A percentile compares a stretch with the other conserved stretches of the same genome.
Conservation (phyloP, 2,113 vertebrate genomes). For the Corydoras maculifer region DNA sequence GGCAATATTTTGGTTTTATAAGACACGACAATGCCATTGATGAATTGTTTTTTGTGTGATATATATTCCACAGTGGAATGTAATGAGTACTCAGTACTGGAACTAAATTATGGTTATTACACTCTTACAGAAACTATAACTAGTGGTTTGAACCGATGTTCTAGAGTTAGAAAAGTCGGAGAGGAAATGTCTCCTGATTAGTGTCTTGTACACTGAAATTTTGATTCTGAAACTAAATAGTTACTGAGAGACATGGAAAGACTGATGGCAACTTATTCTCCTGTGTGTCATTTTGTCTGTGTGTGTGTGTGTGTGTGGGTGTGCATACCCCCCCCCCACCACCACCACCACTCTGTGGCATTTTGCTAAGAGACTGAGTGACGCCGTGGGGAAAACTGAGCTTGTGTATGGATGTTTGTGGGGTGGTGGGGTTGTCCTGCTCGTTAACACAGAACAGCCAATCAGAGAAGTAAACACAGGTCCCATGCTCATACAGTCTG, state of each 20-base stretch:
- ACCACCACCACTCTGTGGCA: conserved; percentile 60
- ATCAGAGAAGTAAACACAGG: conserved; percentile 61
- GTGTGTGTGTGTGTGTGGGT: conserved; percentile 62
- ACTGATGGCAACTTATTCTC: conserved; percentile 46
- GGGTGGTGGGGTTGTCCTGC: conserved; percentile 54
- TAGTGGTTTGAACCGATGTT: too few relatives aligned
- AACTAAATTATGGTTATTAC: too few relatives aligned
- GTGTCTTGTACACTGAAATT: too few relatives aligned
- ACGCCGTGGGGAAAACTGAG: conserved; percentile 67
- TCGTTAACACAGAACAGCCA: conserved; percentile 61
- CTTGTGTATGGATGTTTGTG: conserved; percentile 49
- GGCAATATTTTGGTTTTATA: too few relatives aligned
- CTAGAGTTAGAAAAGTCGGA: too few relatives aligned
- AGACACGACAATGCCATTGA: too few relatives aligned
- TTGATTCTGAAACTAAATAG: too few relatives aligned
- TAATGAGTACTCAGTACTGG: too few relatives aligned
- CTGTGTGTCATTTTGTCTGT: conserved; percentile 68
- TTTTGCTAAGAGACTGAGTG: conserved; percentile 72
- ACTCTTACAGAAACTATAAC: too few relatives aligned
- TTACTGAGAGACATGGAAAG: not conserved
- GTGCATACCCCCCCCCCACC: conserved; percentile 12
- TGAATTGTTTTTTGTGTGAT: too few relatives aligned
- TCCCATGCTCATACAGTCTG: conserved; percentile 13
- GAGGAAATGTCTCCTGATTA: too few relatives aligned
- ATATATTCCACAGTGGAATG: too few relatives aligned